These are phyloP conservation scores for Stomatorhinus ivindoensis DNA, from an alignment of 2,113 vertebrate genomes.

Conservation along the genomic window DNA sequence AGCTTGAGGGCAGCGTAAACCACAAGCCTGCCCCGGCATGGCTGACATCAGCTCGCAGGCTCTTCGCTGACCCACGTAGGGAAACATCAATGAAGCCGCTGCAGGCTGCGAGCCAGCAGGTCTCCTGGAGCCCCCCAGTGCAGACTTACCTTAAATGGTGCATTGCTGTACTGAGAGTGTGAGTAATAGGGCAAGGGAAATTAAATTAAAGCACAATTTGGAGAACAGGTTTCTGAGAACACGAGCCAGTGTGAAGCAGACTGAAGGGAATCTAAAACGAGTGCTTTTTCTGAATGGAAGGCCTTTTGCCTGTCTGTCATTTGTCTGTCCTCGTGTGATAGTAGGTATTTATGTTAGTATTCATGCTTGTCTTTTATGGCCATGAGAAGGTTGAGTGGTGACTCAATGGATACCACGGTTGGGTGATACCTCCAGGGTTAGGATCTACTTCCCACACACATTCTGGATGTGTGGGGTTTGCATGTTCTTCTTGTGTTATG, in stretches of 20 bases:
- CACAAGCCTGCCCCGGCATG: background rate
- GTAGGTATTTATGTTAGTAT: background rate
- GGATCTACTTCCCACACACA: background rate
- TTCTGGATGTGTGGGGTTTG: background rate
- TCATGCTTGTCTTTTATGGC: background rate
- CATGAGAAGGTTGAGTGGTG: background rate
- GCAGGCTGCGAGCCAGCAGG: background rate
- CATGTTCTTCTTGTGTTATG: background rate
- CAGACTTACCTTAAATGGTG: background rate
- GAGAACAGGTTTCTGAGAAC: background rate
- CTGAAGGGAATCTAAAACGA: background rate
- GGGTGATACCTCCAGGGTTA: background rate
- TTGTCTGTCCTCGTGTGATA: background rate
- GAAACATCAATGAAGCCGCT: background rate
- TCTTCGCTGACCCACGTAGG: background rate
- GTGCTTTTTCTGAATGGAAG: background rate
- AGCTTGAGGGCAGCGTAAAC: background rate
- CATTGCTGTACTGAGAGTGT: background rate
- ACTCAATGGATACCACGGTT: background rate
- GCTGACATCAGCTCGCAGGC: background rate
- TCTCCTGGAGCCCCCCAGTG: background rate
- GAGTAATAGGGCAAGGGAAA: background rate
- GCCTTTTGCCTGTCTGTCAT: background rate
- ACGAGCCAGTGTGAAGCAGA: background rate
- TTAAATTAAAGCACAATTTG: background rate